These are phyloP conservation scores for Chloroceryle aenea DNA, from an alignment of 2,113 vertebrate species.

Conservation along the genomic window DNA sequence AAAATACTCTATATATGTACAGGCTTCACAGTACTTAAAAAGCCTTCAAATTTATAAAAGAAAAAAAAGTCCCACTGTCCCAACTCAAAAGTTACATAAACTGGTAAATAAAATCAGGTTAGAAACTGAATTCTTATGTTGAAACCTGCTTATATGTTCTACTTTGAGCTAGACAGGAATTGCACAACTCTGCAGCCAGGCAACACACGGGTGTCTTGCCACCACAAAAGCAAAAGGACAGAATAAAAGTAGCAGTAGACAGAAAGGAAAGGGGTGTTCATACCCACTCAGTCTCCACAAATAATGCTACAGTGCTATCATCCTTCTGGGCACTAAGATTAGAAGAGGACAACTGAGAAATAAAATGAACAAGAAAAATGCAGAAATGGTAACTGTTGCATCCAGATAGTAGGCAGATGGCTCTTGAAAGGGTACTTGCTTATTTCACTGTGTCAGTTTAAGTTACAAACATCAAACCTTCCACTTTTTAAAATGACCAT, in stretches of 20 bases:
- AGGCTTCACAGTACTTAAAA: background rate
- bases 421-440: background rate
- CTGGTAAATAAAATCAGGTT: background rate
- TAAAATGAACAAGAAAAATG: background rate
- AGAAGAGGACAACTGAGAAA: background rate
- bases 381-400: background rate
- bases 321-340: background rate
- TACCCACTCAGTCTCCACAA: background rate
- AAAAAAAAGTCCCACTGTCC: background rate
- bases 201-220: background rate
- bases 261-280: background rate
- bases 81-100: background rate
- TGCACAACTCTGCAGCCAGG: background rate
- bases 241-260: background rate
- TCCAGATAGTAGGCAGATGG: background rate
- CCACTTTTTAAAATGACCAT: slow-evolving; percentile 31
- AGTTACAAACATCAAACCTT: slow-evolving; percentile 44
- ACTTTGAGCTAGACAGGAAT: background rate
- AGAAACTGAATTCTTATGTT: background rate
- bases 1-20: background rate
- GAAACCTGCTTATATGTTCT: background rate
- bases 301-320: background rate
- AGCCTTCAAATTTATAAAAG: background rate
- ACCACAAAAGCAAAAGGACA: background rate
- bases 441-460: background rate